Evolutionary conservation across 2,888 invertebrate species (phyloP).

Genomic region (Noctua pronuba): DNA sequence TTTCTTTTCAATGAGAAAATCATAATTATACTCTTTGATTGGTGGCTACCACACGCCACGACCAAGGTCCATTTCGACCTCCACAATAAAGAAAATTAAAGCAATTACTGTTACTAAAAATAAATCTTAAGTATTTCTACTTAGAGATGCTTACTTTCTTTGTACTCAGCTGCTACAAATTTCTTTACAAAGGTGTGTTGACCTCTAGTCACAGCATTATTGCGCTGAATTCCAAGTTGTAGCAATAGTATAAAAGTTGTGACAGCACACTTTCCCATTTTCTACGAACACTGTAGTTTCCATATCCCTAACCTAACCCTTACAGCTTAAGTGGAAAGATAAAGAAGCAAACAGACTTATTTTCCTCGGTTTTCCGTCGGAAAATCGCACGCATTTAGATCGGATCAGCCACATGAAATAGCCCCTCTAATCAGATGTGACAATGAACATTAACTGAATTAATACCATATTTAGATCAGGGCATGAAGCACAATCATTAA

Average conservation of each 20-base stretch:
- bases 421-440: constrained; percentile 54
- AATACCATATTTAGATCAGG: constrained; percentile 61
- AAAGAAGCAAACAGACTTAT: constrained; percentile 26
- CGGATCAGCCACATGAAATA: constrained; percentile 34
- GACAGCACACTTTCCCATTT: constrained; percentile 47
- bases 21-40: too few relatives aligned
- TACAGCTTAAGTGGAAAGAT: constrained; percentile 46
- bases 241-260: constrained; percentile 39
- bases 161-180: constrained; percentile 10
- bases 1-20: too few relatives aligned
- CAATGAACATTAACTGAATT: constrained; percentile 51
- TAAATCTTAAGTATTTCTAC: constrained; percentile 22
- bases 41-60: neutral
- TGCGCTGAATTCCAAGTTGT: constrained; percentile 42
- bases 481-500: constrained; percentile 61
- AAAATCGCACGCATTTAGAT: constrained; percentile 35
- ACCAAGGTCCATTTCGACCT: neutral
- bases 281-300: constrained; percentile 28
- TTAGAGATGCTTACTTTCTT: constrained; percentile 29
- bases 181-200: constrained; percentile 49
- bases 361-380: constrained; percentile 9
- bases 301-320: constrained; percentile 31
- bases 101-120: constrained; percentile 7
- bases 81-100: neutral
- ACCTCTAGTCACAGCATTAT: constrained; percentile 44